Conservation (phyloP, 2,113 vertebrate species). For the Sitta europaea region DNA sequence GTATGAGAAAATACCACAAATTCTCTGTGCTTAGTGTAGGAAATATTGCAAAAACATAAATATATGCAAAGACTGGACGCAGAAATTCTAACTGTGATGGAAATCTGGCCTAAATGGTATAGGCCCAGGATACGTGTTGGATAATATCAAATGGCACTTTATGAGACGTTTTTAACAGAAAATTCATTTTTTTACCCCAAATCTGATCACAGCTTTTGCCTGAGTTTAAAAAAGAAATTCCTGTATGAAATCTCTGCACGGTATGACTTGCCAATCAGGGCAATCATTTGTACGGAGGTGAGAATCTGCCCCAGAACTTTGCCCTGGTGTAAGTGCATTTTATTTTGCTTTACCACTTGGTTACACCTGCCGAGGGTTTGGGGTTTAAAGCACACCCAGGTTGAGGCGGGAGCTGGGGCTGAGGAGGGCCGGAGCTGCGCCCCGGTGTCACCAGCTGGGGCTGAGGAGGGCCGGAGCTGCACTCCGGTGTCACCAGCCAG, state of each 20-base stretch:
- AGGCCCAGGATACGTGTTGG: not conserved
- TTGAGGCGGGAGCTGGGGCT: not conserved
- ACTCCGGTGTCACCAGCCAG: conserved; percentile 67
- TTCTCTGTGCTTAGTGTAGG: not conserved
- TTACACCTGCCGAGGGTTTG: not conserved
- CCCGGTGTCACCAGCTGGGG: conserved; percentile 68
- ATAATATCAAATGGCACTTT: not conserved
- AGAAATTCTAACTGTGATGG: not conserved
- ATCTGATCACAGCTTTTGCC: not conserved
- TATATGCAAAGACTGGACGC: not conserved
- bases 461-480: too few species aligned
- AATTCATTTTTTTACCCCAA: not conserved
- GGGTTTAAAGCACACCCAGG: fast-evolving
- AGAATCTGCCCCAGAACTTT: not conserved
- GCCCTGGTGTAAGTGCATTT: not conserved
- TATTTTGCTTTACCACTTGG: not conserved
- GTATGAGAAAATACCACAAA: not conserved
- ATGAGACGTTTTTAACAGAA: not conserved
- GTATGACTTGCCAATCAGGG: not conserved
- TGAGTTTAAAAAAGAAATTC: not conserved
- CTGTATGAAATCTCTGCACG: not conserved
- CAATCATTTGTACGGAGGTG: not conserved
- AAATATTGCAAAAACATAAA: not conserved
- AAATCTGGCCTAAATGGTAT: not conserved
- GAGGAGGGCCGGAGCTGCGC: not conserved